Evolutionary conservation across 2,797 vertebrate species (phyloP), one percentile per base, ranked within the genome.

Genomic region (Paratrypauchen microcephalus): DNA sequence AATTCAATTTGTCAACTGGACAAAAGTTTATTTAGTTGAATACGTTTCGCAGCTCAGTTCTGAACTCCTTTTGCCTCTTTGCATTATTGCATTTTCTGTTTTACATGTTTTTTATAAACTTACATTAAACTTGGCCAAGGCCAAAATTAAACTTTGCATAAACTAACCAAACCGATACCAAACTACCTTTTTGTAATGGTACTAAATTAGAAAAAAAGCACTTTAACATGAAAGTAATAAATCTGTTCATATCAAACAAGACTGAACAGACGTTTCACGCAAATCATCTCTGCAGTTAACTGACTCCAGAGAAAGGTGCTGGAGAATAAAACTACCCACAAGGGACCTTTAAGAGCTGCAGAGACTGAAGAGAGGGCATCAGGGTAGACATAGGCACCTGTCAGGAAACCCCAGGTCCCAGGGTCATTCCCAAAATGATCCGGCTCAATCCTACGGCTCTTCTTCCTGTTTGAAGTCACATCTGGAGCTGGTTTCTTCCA

Each of bases 391-490:
- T 56, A 87, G 86, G 81, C 87, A 84, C 83, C 86, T 86, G 85
- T 82, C 89, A 86, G 88, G 87, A 90, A 88, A 83, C 68, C 83
- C 79, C 83, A 65, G 90, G 89, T 92, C 89, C 78, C 1, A 21
- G 81, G 91, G 91, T 90, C 91, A 91, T 18, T 76, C 68, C 41
- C 3, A 85, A 87, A 91, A 90, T 89, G 84, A 92, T 92, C 91
- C 90, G 87, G 85, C 88, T 89, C 85, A 86, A 89, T 92, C 92
- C 91, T 83, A 64, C 76, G 88, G 89, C 88, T 90, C 90, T 89
- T 80, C 84, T 74, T 75, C 76, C 71, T 77, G 88, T 93, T 92
- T 94, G 92, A 93, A 91, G 87, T 86, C 88, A 92, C 93, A 94
- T 92, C 92, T 94, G 93, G 89, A 83, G 83, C 83, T 75, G 74